Base-by-base conservation (phyloP, 1,140 invertebrate species). In the Odontomachus brunneus region DNA sequence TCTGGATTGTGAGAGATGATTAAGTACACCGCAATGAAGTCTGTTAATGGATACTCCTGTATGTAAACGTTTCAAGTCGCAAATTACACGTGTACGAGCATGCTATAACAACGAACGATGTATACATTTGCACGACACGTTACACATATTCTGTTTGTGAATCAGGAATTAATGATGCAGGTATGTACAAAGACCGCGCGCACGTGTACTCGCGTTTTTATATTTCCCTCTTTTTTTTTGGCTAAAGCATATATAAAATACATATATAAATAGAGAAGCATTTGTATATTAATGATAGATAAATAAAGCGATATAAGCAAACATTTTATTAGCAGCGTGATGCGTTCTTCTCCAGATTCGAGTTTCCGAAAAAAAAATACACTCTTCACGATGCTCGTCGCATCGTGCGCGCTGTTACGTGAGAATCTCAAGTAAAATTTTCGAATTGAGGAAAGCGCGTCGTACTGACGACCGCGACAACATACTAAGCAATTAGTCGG, bases 301-400 rank as follows among this genome's bases (percentile, higher is more conserved):
- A 83, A 87, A 86, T 86, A 78, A 73, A 83, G 17, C 22, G 24
- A 11, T 81, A 17, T 65, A 65, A 63, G 33, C 22, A 55, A 86
- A 65, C 72, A 57, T 73, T 87, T 73, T 87, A 86, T 86, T 86
- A 83, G 53, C 59, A 82, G 85, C 24, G 63, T 48, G 82, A 33
- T 59, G 22, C 33, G 49, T 85, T 72, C 24, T 26, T 55, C 60
- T 76, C 57, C 29, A 73, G 59, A 75, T 33, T 82, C 63, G 19
- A 14, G 44, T 75, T 57, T 49, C 24, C 33, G 84, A 84, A 22
- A 84, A 84, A 33, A 82, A 44, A 66, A 69, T 33, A 87, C 44
- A 55, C 60, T 33, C 51, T 76, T 3, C 19, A 49, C 66, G 49
- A 57, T 53, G 44, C 9, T 44, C 38, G 17, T 19, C 71, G 55